Base-by-base conservation (phyloP, 2,888 invertebrate genomes). In the Axea sp. region DNA sequence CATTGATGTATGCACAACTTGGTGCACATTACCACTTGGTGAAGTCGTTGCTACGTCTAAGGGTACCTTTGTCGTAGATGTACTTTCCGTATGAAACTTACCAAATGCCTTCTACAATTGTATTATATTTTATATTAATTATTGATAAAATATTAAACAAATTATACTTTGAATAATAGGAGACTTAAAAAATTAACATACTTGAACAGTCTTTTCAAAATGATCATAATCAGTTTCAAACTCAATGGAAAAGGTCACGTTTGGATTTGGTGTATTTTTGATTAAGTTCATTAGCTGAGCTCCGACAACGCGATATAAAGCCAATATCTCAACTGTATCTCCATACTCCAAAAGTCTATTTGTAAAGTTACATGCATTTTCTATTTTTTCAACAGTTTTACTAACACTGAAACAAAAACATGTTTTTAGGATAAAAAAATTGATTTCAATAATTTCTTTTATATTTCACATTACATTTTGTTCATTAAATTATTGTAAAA, bases 311-410 rank as follows among this genome's bases (percentile, higher is more conserved):
- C 94, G 93, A 88, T 95, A 94, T 85, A 97, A 89, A 84, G 95
- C 92, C 75, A 96, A 91, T 80, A 96, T 93, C 88, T 96, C 96
- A 2, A 93, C 92, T 15, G 94, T 93, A 84, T 95, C 96, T 15
- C 96, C 96, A 82, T 94, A 92, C 76, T 94, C 93, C 64, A 96
- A 88, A 39, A 97, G 91, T 78, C 95, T 92, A 8, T 93, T 91
- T 0, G 96, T 93, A 84, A 96, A 97, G 81, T 93, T 93, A 83
- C 94, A 94, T 5, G 96, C 96, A 83, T 95, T 94, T 82, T 96
- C 95, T 73, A 97, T 93, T 81, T 94, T 93, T 75, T 93, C 94
- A 74, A 94, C 93, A 2, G 93, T 94, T 84, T 95, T 95, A 80
- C 95, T 96, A 57, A 96, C 92, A 69, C 92, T 89, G 67, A 22